Percentiles rank a stretch among this genome's conserved stretches.
These are phyloP conservation scores for Cavia porcellus DNA, from an alignment of 2,113 vertebrate species.

Conservation along the genomic window DNA sequence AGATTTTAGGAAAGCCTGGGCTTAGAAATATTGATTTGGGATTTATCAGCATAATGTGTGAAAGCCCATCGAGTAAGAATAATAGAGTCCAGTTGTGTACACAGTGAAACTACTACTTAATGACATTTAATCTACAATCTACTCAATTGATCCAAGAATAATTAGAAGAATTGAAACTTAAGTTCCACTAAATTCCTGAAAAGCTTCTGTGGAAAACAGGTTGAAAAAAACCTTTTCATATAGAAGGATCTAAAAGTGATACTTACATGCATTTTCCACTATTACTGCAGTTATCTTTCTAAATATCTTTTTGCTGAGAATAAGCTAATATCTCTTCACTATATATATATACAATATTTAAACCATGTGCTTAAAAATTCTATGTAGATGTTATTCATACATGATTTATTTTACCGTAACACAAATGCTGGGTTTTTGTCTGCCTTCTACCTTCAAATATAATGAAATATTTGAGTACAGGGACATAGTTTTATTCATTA, in stretches of 20 bases:
- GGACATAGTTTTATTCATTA: not conserved
- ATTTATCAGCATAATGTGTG: not conserved
- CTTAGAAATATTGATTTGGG: not conserved
- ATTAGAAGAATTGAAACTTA: not conserved
- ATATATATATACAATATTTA: not conserved
- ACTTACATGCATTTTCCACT: not conserved
- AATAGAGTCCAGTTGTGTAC: not conserved
- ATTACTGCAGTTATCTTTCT: not conserved
- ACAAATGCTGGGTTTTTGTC: not conserved
- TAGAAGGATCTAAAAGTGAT: not conserved
- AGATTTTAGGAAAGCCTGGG: not conserved
- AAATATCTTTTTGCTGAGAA: not conserved
- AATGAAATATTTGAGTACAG: slow-evolving; percentile 10
- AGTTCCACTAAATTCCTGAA: not conserved
- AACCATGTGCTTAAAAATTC: not conserved
- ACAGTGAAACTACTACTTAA: not conserved
- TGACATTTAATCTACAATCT: not conserved
- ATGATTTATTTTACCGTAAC: not conserved
- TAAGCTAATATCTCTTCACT: not conserved
- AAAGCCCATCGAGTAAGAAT: not conserved
- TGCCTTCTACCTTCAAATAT: not conserved
- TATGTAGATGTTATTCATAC: not conserved
- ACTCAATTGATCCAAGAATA: slow-evolving; percentile 10
- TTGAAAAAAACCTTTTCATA: not conserved
- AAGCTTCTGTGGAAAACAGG: not conserved